phyloP scores from a whole-genome alignment of 2,113 vertebrate species.

The Caloenas nicobarica region DNA sequence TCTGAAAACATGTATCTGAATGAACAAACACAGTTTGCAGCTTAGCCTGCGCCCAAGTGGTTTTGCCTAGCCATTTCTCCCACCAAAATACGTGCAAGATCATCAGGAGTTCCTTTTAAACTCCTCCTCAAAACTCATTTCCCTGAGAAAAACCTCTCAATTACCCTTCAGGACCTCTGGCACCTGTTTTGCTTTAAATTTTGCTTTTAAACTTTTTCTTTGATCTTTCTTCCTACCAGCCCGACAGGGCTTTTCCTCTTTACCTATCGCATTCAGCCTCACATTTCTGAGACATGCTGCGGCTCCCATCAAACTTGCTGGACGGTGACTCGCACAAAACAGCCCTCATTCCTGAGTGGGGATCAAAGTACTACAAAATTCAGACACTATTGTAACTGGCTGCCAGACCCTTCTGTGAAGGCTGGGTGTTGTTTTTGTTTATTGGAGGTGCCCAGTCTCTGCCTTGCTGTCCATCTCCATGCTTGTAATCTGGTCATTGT shows the following conservation, averaged over 20 bases:
- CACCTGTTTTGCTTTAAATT: background rate
- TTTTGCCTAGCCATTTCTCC: background rate
- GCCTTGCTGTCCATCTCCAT: background rate
- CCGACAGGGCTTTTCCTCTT: background rate
- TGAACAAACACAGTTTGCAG: background rate
- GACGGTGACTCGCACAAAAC: background rate
- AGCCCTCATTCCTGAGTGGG: background rate
- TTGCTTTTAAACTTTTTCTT: background rate
- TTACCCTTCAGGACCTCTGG: background rate
- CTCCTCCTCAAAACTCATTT: background rate
- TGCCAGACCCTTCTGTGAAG: background rate
- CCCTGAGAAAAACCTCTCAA: background rate
- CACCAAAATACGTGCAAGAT: background rate
- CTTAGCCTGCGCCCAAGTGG: accelerated
- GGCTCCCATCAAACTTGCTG: background rate
- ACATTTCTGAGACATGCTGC: accelerated
- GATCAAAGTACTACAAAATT: background rate
- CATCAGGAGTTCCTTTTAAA: background rate
- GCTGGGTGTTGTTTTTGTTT: background rate
- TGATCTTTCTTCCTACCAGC: background rate
- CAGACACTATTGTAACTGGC: accelerated
- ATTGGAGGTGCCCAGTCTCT: background rate
- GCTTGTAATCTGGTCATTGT: accelerated
- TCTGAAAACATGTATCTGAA: background rate
- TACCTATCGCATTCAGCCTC: background rate